Conservation (phyloP, 2,888 invertebrate species). For the Heliconius hortense region DNA sequence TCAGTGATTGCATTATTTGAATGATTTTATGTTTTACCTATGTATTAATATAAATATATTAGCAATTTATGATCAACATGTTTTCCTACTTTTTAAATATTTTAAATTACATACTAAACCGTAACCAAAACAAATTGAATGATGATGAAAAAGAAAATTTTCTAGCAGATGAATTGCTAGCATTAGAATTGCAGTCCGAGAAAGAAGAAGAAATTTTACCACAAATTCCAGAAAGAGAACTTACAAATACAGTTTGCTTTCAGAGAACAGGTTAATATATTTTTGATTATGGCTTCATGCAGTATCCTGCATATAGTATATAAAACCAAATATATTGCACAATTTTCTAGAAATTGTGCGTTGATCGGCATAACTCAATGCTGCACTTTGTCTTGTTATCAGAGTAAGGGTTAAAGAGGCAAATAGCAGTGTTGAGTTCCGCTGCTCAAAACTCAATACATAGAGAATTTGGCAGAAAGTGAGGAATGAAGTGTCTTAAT, state of each 20-base stretch:
- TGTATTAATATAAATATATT: slow-evolving; percentile 3
- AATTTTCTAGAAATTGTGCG: not conserved
- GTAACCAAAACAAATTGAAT: slow-evolving; percentile 46
- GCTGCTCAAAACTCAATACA: too few species aligned
- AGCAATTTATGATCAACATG: slow-evolving; percentile 57
- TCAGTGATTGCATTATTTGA: slow-evolving; percentile 58
- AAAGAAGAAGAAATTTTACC: slow-evolving; percentile 40
- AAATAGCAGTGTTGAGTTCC: too few species aligned
- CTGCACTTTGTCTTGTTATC: not conserved
- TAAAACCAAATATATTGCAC: not conserved
- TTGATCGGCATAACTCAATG: not conserved
- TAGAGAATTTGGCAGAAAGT: too few species aligned
- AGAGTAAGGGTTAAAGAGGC: not conserved
- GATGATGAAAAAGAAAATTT: slow-evolving; percentile 62
- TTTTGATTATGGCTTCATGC: not conserved
- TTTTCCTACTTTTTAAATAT: slow-evolving; percentile 68
- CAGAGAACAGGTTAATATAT: slow-evolving; percentile 62
- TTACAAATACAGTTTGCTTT: slow-evolving; percentile 59
- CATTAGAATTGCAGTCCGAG: slow-evolving; percentile 61
- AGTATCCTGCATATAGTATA: not conserved
- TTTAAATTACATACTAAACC: slow-evolving; percentile 61
- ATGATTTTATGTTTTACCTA: not conserved
- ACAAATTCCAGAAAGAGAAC: slow-evolving; percentile 42
- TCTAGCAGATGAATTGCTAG: slow-evolving; percentile 65
- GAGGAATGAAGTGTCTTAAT: too few species aligned